Percentiles rank a stretch among this genome's conserved stretches.
Conservation (phyloP, 2,888 invertebrate species). For the Torymus tubicola region DNA sequence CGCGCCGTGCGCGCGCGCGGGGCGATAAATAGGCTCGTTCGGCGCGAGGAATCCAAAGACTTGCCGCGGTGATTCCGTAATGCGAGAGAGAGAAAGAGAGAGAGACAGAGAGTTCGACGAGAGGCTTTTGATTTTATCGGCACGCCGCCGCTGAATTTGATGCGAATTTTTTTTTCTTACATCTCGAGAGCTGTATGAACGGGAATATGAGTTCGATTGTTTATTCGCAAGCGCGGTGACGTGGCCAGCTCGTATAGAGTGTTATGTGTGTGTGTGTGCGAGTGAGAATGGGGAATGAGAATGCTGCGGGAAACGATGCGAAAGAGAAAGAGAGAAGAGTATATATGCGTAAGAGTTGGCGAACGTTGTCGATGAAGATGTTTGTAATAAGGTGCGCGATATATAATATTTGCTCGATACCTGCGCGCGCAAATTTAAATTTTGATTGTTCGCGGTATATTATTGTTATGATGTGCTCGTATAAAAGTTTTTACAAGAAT, state of each 20-base stretch:
- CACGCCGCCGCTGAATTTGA: slow-evolving; percentile 5
- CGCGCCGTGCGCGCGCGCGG: slow-evolving; percentile 34
- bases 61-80: neutral
- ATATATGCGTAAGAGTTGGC: neutral
- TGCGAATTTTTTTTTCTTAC: slow-evolving; percentile 5
- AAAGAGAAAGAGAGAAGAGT: neutral
- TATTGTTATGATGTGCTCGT: too few species aligned
- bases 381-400: too few species aligned
- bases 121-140: slow-evolving; percentile 37
- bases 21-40: slow-evolving; percentile 44
- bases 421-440: too few species aligned
- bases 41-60: slow-evolving; percentile 17
- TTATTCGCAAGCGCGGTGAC: slow-evolving; percentile 20
- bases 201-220: slow-evolving; percentile 41
- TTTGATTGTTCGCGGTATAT: too few species aligned
- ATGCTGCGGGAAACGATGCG: too few species aligned
- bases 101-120: neutral
- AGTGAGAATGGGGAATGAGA: too few species aligned
- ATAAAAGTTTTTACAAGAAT: too few species aligned
- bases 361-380: neutral
- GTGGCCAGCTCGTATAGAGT: too few species aligned
- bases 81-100: neutral
- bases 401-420: too few species aligned
- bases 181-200: neutral
- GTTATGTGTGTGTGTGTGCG: too few species aligned